phyloP scores from a whole-genome alignment of 1,140 invertebrate genomes.

The Rhopalosiphum maidis region DNA sequence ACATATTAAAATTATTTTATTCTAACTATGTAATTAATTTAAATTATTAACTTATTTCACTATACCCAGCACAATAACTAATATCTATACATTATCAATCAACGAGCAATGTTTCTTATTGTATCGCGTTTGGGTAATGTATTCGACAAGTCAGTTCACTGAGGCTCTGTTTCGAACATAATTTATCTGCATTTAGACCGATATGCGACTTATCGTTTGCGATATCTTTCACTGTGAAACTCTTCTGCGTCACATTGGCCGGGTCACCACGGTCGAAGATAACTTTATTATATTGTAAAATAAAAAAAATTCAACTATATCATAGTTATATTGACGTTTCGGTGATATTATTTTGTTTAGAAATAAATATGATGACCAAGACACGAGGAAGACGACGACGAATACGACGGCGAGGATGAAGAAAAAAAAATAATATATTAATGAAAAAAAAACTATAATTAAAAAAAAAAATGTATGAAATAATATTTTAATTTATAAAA shows the following conservation, averaged over 20 bases:
- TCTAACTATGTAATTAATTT: neutral
- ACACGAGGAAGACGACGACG: neutral
- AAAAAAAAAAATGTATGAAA: constrained; percentile 34
- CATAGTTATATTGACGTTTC: neutral
- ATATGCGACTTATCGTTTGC: neutral
- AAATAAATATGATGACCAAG: neutral
- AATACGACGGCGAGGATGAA: neutral
- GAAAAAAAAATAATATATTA: constrained; percentile 26
- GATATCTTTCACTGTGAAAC: neutral
- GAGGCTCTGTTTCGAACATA: too few species aligned
- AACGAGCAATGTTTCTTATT: neutral
- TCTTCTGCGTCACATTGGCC: neutral
- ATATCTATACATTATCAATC: neutral
- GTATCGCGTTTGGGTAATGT: neutral
- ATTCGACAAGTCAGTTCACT: neutral
- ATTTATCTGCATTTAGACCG: too few species aligned
- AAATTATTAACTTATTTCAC: neutral
- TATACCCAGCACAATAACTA: neutral
- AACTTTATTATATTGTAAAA: neutral
- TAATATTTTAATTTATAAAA: constrained; percentile 24
- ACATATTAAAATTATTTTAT: neutral
- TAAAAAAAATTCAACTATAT: neutral
- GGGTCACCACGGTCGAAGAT: too few species aligned
- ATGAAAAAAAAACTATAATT: constrained; percentile 11
- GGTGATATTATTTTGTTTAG: neutral